Evolutionary conservation across 2,113 vertebrate genomes (phyloP), one percentile per base, ranked within the genome.

Genomic region (Pyrgilauda ruficollis): DNA sequence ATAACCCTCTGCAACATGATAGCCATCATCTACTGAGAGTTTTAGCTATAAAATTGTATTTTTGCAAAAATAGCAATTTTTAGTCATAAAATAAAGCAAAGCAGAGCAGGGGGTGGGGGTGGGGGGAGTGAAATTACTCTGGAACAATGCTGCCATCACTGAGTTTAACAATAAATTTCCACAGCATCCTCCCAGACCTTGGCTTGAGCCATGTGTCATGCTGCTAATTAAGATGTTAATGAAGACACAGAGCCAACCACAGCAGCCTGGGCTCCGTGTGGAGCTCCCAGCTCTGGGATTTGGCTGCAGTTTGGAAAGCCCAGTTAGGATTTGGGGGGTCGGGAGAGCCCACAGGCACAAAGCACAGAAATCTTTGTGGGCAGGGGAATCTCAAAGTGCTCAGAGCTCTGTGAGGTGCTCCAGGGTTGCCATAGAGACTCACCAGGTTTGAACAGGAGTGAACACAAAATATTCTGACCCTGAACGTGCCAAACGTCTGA

Each of bases 371-470:
- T 49, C 41, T 89, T 59, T 5, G 14, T 22, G 78, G 49, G 85
- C 64, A 91, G 58, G 39, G 44, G 77, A 30, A 22, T 56, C 94
- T 66, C 26, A 3, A 4, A 69, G 85, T 2, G 62, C 70, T 30
- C 82, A 24, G 21, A 56, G 75, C 67, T 88, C 75, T 19, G 41
- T 16, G 75, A 82, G 87, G 49, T 69, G 92, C 83, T 88, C 75
- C 3, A 31, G 86, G 83, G 84, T 82, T 94, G 95, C 86, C 94
- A 93, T n/a, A 94, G 96, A 93, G 94, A 92, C 78, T 91, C 91
- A 16, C 56, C 13, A 82, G 93, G 53, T 50, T 82, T 3, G 18
- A 37, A 47, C 13, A 53, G 83, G 37, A 93, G 64, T 0, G 15
- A 84, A 55, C 73, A 50, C 85, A 49, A 74, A 95, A 86, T 31